A percentile compares a stretch with the other conserved stretches of the same genome.
Evolutionary conservation across 1,140 invertebrate genomes (phyloP).

Genomic region (Drosophila auraria): DNA sequence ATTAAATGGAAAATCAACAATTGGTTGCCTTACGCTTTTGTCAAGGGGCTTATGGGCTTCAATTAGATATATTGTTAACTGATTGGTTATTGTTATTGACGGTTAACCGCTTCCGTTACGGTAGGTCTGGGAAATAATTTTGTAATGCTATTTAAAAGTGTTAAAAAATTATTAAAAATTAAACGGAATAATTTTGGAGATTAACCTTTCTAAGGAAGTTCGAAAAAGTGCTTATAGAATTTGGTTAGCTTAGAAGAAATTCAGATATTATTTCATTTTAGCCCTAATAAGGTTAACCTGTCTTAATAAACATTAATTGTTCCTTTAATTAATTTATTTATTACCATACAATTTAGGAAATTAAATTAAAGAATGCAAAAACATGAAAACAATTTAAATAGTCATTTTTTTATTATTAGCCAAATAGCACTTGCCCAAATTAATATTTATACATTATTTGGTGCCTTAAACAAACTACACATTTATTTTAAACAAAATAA

Average conservation of each 20-base stretch:
- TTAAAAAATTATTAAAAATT: background rate
- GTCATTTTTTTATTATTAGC: no score
- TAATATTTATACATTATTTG: no score
- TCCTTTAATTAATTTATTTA: background rate
- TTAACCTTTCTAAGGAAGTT: background rate
- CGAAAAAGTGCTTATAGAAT: no score
- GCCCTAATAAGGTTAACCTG: no score
- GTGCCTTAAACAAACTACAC: background rate
- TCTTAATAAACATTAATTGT: no score
- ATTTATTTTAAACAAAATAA: no score
- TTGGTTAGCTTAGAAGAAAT: no score
- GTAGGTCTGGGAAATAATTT: background rate
- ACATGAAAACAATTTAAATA: background rate
- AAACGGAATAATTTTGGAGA: no score
- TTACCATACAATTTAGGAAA: background rate
- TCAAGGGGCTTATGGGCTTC: constrained; percentile 10
- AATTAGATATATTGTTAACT: constrained; percentile 31
- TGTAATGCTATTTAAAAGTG: background rate
- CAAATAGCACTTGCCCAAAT: no score
- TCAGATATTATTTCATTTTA: no score
- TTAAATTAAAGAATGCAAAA: background rate
- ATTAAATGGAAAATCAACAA: background rate
- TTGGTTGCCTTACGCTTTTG: background rate
- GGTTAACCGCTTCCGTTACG: background rate
- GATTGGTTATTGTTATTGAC: constrained; percentile 4